phyloP scores from a whole-genome alignment of 2,888 invertebrate genomes.

The Mallateleia sp. region DNA sequence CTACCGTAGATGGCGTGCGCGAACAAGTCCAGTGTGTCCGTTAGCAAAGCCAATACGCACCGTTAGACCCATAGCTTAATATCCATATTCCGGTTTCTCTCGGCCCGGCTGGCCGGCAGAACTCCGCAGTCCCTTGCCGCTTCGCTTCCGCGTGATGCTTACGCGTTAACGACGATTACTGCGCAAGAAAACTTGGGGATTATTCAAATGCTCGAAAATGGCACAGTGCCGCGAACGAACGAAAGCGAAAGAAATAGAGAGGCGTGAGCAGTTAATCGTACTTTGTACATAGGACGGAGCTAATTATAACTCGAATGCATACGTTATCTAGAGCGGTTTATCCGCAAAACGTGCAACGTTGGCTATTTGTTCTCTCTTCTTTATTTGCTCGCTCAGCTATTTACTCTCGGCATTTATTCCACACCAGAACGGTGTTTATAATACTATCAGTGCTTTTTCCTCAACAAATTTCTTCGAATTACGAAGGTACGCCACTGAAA shows the following conservation, averaged over 20 bases:
- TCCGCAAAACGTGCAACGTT: constrained; percentile 64
- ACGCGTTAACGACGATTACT: constrained; percentile 65
- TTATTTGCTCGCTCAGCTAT: constrained; percentile 64
- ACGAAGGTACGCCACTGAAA: constrained; percentile 20
- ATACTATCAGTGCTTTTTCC: constrained; percentile 61
- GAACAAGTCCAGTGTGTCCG: constrained; percentile 89
- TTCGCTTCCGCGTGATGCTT: constrained; percentile 51
- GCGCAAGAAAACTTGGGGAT: constrained; percentile 56
- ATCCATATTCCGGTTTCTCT: constrained; percentile 86
- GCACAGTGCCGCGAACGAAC: constrained; percentile 33
- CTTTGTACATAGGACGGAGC: constrained; percentile 59
- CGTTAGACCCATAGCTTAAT: constrained; percentile 88
- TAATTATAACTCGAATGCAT: constrained; percentile 67
- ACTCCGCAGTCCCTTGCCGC: constrained; percentile 31
- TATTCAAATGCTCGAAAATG: constrained; percentile 60
- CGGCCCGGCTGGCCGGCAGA: constrained; percentile 61
- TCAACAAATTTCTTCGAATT: constrained; percentile 64
- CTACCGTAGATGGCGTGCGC: too few species aligned
- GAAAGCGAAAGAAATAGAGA: constrained; percentile 67
- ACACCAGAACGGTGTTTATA: constrained; percentile 52
- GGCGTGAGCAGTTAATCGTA: constrained; percentile 67
- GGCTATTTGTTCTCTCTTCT: constrained; percentile 68
- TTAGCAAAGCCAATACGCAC: constrained; percentile 89
- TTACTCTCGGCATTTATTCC: constrained; percentile 63
- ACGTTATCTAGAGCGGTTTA: constrained; percentile 68